Evolutionary conservation across 2,888 invertebrate species (phyloP).

Genomic region (Coelogynopora nodosa): DNA sequence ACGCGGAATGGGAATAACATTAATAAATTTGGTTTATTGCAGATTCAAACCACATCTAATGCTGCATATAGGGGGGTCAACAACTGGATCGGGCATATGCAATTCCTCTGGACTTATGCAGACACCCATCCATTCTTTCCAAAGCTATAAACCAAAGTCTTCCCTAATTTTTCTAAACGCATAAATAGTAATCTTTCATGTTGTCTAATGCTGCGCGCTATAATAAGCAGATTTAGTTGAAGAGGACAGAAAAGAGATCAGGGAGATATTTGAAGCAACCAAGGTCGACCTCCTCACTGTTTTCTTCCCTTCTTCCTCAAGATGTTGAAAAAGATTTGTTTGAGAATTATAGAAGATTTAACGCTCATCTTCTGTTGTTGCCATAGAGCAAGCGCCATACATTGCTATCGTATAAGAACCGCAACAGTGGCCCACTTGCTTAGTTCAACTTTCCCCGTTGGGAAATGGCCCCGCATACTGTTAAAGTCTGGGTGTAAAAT

Average conservation of each 20-base stretch:
- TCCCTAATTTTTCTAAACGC: slow-evolving; percentile 6
- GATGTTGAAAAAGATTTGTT: not conserved
- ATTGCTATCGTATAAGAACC: too few relatives aligned
- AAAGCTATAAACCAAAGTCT: not conserved
- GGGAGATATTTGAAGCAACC: not conserved
- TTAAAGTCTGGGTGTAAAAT: not conserved
- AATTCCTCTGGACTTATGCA: not conserved
- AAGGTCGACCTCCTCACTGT: not conserved
- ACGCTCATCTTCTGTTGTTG: too few relatives aligned
- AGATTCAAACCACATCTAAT: not conserved
- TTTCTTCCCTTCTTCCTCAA: not conserved
- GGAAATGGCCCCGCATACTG: not conserved
- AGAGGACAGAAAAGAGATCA: not conserved
- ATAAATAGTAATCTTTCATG: slow-evolving; percentile 7
- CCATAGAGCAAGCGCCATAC: too few relatives aligned
- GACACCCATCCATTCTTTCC: not conserved
- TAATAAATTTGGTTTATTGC: slow-evolving; percentile 2
- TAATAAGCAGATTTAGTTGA: not conserved
- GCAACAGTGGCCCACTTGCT: not conserved
- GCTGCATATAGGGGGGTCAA: too few relatives aligned
- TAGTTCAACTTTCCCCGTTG: not conserved
- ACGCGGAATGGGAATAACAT: too few relatives aligned
- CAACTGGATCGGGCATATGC: not conserved
- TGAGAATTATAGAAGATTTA: too few relatives aligned
- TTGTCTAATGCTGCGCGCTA: slow-evolving; percentile 3